phyloP scores from a whole-genome alignment of 2,113 vertebrate genomes.

The Brachypteracias leptosomus region DNA sequence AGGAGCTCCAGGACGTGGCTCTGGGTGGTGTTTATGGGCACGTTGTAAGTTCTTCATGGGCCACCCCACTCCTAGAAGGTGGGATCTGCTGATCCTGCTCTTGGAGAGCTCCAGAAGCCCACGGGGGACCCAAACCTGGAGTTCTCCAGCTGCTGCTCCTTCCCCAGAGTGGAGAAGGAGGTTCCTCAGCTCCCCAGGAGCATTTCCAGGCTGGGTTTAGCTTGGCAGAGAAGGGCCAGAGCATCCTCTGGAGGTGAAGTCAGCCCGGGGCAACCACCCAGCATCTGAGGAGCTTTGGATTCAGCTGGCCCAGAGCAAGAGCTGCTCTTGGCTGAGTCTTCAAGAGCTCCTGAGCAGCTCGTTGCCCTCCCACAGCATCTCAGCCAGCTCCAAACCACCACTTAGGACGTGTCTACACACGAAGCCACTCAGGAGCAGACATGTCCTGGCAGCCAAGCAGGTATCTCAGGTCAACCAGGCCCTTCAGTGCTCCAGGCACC shows the following conservation, averaged over 20 bases:
- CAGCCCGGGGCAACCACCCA: neutral
- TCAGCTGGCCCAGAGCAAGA: neutral
- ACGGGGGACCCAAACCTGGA: neutral
- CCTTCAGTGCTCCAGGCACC: too few relatives aligned
- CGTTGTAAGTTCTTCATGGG: neutral
- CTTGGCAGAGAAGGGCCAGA: neutral
- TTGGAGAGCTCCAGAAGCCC: neutral
- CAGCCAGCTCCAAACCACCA: neutral
- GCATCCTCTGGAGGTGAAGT: neutral
- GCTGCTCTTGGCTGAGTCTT: neutral
- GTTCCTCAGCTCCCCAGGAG: neutral
- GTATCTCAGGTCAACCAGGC: neutral
- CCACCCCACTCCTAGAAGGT: neutral
- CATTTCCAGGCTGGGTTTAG: neutral
- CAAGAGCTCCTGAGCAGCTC: neutral
- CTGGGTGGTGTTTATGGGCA: rapidly evolving
- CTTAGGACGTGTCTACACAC: neutral
- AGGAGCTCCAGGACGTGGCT: neutral
- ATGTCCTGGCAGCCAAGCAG: rapidly evolving
- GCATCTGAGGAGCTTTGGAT: neutral
- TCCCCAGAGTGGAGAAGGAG: neutral
- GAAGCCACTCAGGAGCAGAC: neutral
- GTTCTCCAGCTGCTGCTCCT: neutral
- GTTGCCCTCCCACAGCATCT: neutral
- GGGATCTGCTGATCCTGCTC: neutral